phyloP scores from a whole-genome alignment of 2,797 vertebrate species.

The Sardinella longiceps region DNA sequence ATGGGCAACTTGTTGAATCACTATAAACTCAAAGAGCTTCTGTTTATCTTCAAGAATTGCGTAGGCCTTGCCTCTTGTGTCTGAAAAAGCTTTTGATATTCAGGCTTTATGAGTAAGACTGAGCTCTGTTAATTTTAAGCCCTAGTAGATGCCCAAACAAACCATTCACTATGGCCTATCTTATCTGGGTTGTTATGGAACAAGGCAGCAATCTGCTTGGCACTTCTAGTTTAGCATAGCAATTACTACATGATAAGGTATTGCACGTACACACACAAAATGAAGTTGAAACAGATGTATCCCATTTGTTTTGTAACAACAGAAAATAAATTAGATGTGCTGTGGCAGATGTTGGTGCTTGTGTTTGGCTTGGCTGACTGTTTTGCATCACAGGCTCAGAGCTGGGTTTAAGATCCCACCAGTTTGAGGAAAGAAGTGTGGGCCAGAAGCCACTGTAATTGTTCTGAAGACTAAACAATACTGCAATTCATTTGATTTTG shows the following conservation, averaged over 20 bases:
- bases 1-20: not conserved
- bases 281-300: not conserved
- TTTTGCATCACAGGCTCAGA: not conserved
- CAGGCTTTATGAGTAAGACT: not conserved
- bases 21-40: not conserved
- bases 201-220: not conserved
- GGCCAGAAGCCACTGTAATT: constrained; percentile 20
- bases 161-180: not conserved
- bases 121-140: not conserved
- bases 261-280: not conserved
- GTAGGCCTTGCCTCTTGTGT: not conserved
- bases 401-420: not conserved
- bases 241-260: not conserved
- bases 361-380: constrained; percentile 2
- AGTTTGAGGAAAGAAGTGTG: not conserved
- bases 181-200: not conserved
- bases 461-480: constrained; percentile 16
- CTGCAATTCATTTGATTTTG: constrained; percentile 20
- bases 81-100: not conserved
- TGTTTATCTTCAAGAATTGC: not conserved
- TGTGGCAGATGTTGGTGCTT: constrained; percentile 7
- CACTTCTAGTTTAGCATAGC: not conserved
- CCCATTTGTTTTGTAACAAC: constrained; percentile 14
- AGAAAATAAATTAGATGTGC: not conserved
- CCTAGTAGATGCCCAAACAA: not conserved